phyloP scores from a whole-genome alignment of 2,113 vertebrate species.

The Lates calcarifer region DNA sequence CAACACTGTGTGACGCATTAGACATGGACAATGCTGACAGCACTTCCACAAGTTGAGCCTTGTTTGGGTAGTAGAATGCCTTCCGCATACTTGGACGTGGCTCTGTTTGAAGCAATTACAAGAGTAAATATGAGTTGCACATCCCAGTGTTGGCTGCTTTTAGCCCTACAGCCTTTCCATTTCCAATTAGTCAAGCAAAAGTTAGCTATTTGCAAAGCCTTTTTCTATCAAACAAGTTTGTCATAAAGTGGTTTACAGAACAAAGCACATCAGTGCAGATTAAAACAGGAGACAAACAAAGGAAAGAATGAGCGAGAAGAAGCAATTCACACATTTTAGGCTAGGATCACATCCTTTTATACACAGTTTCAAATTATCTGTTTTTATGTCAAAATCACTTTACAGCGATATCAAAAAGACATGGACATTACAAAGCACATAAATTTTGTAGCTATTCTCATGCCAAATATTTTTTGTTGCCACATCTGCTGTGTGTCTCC shows the following conservation, averaged over 20 bases:
- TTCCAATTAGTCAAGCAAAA: constrained; percentile 41
- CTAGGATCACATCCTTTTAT: not conserved
- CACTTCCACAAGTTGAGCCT: constrained; percentile 7
- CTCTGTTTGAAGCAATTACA: too few species aligned
- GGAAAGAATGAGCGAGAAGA: not conserved
- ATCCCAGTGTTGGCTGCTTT: constrained; percentile 28
- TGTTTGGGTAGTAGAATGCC: constrained; percentile 33
- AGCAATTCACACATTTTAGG: not conserved
- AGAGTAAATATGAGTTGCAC: constrained; percentile 36
- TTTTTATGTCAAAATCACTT: not conserved
- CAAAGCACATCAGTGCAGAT: constrained; percentile 5
- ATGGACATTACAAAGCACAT: not conserved
- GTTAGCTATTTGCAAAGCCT: constrained; percentile 40
- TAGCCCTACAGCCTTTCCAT: constrained; percentile 14
- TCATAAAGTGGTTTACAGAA: constrained; percentile 38
- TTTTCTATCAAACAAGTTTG: constrained; percentile 34
- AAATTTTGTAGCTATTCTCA: not conserved
- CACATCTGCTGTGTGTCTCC: not conserved
- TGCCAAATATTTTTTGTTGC: not conserved
- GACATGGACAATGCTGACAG: constrained; percentile 3
- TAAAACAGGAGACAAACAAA: constrained; percentile 2
- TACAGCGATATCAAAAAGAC: not conserved
- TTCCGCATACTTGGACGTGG: constrained; percentile 25
- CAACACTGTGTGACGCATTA: not conserved
- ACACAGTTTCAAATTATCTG: not conserved